A percentile compares a stretch with the other conserved stretches of the same genome.
Conservation (phyloP, 1,140 invertebrate species). For the Sipha flava region DNA sequence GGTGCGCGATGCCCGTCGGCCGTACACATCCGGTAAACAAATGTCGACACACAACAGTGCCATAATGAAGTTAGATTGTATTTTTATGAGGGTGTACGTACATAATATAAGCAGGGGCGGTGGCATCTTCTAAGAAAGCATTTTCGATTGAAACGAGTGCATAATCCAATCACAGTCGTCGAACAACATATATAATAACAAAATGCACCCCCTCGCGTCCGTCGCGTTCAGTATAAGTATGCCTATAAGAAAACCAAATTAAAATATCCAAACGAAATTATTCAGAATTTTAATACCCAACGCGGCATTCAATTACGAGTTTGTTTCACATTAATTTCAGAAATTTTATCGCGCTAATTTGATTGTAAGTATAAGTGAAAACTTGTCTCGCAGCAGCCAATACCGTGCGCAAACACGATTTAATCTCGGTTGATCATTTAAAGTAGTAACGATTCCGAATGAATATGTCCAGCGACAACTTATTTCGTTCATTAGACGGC, state of each 20-base stretch:
- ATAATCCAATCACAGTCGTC: conserved; percentile 23
- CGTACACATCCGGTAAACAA: background rate
- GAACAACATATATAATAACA: conserved; percentile 5
- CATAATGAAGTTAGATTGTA: conserved; percentile 2
- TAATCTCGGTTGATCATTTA: background rate
- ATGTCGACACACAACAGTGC: background rate
- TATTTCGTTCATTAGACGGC: too few species aligned
- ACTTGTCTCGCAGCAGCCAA: background rate
- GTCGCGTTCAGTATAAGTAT: background rate
- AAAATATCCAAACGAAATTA: conserved; percentile 21
- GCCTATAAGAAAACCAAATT: conserved; percentile 25
- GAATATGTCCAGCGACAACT: background rate
- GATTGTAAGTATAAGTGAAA: background rate
- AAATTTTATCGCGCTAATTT: conserved; percentile 25
- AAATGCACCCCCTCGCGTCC: background rate
- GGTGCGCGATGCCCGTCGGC: too few species aligned
- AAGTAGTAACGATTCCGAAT: background rate
- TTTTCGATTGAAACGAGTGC: conserved; percentile 30
- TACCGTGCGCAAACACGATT: background rate
- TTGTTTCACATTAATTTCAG: conserved; percentile 27
- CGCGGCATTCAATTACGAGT: conserved; percentile 19
- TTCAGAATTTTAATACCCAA: conserved; percentile 23
- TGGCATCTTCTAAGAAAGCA: background rate
- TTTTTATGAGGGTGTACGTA: conserved; percentile 1
- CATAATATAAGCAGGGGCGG: background rate